Percentiles rank a stretch among this genome's conserved stretches.
Conservation (phyloP, 2,113 vertebrate species). For the Isurus oxyrinchus region DNA sequence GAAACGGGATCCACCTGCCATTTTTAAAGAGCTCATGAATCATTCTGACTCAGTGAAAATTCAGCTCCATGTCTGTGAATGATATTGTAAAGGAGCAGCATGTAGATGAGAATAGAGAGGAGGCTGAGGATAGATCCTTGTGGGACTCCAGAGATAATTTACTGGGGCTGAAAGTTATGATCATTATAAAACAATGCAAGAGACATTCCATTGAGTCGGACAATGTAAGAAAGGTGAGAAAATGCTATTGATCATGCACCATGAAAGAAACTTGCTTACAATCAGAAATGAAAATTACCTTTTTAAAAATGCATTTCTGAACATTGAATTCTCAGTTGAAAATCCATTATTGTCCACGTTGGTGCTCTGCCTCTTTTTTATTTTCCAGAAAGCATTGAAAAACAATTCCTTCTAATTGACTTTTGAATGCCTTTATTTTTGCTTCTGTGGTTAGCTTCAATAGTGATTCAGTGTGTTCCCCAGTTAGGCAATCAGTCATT, state of each 20-base stretch:
- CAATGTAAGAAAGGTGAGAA: background rate
- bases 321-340: background rate
- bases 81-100: background rate
- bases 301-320: background rate
- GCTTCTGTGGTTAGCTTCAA: background rate
- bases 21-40: too few relatives aligned
- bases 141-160: background rate
- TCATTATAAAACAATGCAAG: background rate
- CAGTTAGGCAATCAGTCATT: conserved; percentile 28
- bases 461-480: background rate
- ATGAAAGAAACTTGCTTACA: background rate
- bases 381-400: background rate
- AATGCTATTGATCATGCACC: background rate
- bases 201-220: background rate
- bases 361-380: background rate
- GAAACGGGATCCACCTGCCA: too few relatives aligned
- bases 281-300: background rate
- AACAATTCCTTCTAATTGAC: background rate
- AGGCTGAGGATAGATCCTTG: background rate
- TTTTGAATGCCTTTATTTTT: background rate
- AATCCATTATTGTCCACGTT: conserved; percentile 9
- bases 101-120: background rate
- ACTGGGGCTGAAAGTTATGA: background rate
- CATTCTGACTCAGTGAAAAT: too few relatives aligned
- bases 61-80: background rate